Evolutionary conservation across 2,113 vertebrate genomes (phyloP).

Genomic region (Clarias batrachus): DNA sequence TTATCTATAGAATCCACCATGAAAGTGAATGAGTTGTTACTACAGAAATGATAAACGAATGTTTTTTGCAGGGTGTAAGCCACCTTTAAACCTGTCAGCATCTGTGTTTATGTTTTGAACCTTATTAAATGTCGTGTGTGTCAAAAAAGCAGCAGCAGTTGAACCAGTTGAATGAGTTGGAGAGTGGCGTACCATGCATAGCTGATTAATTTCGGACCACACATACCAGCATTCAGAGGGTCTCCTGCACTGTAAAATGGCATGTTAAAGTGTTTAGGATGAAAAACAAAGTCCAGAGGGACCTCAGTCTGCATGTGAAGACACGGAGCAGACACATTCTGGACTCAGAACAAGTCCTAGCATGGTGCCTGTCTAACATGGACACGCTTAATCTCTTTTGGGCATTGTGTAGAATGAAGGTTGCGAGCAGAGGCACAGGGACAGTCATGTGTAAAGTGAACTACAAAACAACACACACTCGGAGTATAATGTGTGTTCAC

Average conservation of each 20-base stretch:
- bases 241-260: not conserved
- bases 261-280: constrained; percentile 10
- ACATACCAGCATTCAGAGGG: not conserved
- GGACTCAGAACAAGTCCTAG: constrained; percentile 32
- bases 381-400: constrained; percentile 40
- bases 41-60: not conserved
- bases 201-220: not conserved
- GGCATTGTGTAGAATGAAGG: constrained; percentile 35
- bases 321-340: constrained; percentile 12
- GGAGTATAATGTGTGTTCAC: constrained; percentile 8
- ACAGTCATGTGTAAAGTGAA: constrained; percentile 34
- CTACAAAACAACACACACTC: constrained; percentile 40
- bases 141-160: not conserved
- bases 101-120: not conserved
- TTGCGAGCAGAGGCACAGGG: constrained; percentile 39
- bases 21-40: not conserved
- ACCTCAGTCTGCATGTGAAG: not conserved
- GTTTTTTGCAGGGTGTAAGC: not conserved
- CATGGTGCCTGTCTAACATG: constrained; percentile 22
- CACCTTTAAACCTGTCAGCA: not conserved
- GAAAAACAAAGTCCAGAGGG: not conserved
- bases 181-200: not conserved
- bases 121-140: not conserved
- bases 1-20: not conserved
- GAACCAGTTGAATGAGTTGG: not conserved